These are phyloP conservation scores for Lethrus apterus DNA, from an alignment of 1,140 invertebrate genomes.

Conservation along the genomic window DNA sequence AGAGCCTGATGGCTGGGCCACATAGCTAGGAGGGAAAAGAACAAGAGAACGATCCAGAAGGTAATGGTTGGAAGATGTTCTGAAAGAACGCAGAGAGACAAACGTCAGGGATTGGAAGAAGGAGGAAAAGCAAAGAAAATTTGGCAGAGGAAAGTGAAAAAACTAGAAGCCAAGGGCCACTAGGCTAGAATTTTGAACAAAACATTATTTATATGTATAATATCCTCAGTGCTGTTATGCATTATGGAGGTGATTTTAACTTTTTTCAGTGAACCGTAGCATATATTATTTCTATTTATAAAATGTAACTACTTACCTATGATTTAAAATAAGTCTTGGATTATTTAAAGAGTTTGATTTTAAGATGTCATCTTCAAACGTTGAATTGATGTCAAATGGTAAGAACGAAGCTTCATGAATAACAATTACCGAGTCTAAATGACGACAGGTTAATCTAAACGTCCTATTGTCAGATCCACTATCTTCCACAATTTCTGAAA, in stretches of 20 bases:
- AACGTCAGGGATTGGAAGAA: background rate
- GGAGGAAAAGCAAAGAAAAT: background rate
- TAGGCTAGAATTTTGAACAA: background rate
- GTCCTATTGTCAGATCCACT: constrained; percentile 31
- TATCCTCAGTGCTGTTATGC: too few species aligned
- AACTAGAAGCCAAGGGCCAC: too few species aligned
- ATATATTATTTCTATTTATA: background rate
- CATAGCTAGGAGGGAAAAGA: background rate
- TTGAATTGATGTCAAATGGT: constrained; percentile 5
- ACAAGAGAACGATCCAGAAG: background rate
- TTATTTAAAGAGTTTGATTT: background rate
- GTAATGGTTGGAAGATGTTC: background rate
- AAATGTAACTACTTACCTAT: background rate
- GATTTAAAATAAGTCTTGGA: background rate
- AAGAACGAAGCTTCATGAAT: constrained; percentile 27
- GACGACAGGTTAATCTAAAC: constrained; percentile 32
- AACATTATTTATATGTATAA: background rate
- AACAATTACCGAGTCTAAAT: constrained; percentile 32
- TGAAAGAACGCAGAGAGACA: background rate
- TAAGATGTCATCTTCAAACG: background rate
- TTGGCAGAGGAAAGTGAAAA: background rate
- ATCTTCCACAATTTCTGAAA: constrained; percentile 34
- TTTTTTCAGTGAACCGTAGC: too few species aligned
- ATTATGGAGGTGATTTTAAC: too few species aligned
- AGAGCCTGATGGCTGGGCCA: background rate